Evolutionary conservation across 37 sponge, comb jelly and placozoan genomes (phyloP).

Genomic region (Axinella damicornis): DNA sequence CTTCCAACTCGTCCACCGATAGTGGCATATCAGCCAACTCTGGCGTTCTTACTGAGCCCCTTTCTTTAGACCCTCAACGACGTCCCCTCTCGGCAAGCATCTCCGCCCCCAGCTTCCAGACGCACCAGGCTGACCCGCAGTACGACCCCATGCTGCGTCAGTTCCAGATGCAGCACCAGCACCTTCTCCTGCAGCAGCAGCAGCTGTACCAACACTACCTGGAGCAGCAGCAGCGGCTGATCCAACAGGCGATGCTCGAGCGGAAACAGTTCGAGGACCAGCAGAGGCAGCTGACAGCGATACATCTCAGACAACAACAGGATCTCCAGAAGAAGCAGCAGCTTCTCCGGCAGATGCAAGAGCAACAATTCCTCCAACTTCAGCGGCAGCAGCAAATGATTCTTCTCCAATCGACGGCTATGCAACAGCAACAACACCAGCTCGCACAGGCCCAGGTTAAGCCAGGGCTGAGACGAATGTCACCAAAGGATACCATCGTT

Average conservation of each 20-base stretch:
- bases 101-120: slow-evolving; percentile 57
- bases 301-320: slow-evolving; percentile 68
- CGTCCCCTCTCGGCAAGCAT: slow-evolving; percentile 44
- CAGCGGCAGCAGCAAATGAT: slow-evolving; percentile 77
- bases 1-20: slow-evolving; percentile 46
- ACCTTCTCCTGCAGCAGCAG: slow-evolving; percentile 48
- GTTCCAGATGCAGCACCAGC: slow-evolving; percentile 64
- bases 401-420: slow-evolving; percentile 26
- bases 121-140: slow-evolving; percentile 10
- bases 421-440: slow-evolving; percentile 32
- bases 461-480: too few species aligned
- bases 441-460: background rate
- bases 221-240: slow-evolving; percentile 69
- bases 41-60: background rate
- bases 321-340: slow-evolving; percentile 79
- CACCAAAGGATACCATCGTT: background rate
- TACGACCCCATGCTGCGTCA: slow-evolving; percentile 35
- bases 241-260: slow-evolving; percentile 54
- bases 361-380: slow-evolving; percentile 50
- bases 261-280: slow-evolving; percentile 71
- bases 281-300: slow-evolving; percentile 58
- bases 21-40: slow-evolving; percentile 39
- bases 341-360: slow-evolving; percentile 67
- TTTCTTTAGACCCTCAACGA: slow-evolving; percentile 9
- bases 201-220: slow-evolving; percentile 66